These are phyloP conservation scores for Pemphigus obesinymphae DNA, from an alignment of 1,140 invertebrate genomes.

Conservation along the genomic window DNA sequence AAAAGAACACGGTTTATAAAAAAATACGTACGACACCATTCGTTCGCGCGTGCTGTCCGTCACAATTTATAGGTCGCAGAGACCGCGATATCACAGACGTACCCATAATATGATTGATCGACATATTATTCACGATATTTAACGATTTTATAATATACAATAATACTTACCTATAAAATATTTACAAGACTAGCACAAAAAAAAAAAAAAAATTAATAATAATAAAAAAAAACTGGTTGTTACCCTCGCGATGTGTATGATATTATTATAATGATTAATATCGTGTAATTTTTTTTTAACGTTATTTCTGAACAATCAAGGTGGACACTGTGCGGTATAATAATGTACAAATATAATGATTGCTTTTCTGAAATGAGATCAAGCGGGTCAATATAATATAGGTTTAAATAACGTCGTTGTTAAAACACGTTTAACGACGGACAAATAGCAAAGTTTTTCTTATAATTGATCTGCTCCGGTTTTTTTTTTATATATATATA, in stretches of 20 bases:
- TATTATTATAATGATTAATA: not conserved
- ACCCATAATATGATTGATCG: not conserved
- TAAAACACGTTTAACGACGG: constrained; percentile 5
- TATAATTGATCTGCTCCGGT: not conserved
- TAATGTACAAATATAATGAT: too few relatives aligned
- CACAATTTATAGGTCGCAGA: not conserved
- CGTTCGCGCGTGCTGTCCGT: not conserved
- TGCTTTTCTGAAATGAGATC: constrained; percentile 17
- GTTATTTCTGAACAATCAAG: not conserved
- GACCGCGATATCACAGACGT: not conserved
- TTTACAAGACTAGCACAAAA: not conserved
- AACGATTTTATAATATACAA: too few relatives aligned
- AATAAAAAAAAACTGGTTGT: not conserved
- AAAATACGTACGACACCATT: not conserved
- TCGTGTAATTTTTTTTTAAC: not conserved
- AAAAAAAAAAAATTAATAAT: too few relatives aligned
- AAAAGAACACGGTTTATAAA: not conserved
- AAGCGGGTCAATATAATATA: not conserved
- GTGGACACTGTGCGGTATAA: too few relatives aligned
- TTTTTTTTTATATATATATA: not conserved
- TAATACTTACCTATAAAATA: not conserved
- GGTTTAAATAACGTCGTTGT: not conserved
- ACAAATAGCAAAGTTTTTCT: not conserved
- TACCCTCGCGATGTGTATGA: not conserved
- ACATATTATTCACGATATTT: too few relatives aligned